Base-by-base conservation (phyloP, 2,797 vertebrate genomes). In the Acipenser oxyrinchus region DNA sequence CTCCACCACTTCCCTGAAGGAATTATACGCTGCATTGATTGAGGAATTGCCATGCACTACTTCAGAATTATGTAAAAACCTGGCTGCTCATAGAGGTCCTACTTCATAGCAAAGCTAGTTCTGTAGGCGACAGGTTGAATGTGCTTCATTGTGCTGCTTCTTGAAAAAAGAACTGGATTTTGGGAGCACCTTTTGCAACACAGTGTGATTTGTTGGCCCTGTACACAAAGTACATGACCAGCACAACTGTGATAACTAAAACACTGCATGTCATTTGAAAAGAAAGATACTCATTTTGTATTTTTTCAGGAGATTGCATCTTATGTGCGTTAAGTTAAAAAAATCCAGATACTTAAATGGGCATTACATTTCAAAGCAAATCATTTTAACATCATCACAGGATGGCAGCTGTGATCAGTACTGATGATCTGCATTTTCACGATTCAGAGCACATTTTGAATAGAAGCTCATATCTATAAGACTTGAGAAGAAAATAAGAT, bases 381-480 rank as follows among this genome's bases (percentile, higher is more conserved):
- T 74, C 68, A 66, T 60, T 62, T 61, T 62, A 55, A 57, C 66
- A 70, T 70, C 68, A 62, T 51, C 59, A 61, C 58, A 60, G 49
- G 23, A 49, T 48, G 59, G 6, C 3, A 13, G 64, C 58, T 49
- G 59, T 70, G 72, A 72, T 70, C 62, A 69, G 71, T 62, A 51
- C 49, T 49, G 52, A 63, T 53, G 71, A 76, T 73, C 71, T 67
- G 66, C 55, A 66, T 74, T 73, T 70, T 73, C 72, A 69, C 70
- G 66, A 71, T 68, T 75, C 65, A 37, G 61, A 68, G 52, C 59
- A 55, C 70, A 72, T 37, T 63, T 55, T 50, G 66, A 37, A 58
- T 50, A 49, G 65, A 70, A 70, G 62, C 62, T 58, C 15, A 68
- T 59, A 61, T 70, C 67, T 65, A 69, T 66, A 70, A 71, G 68